phyloP scores from a whole-genome alignment of 2,113 vertebrate species.

The Protobothrops flavoviridis region DNA sequence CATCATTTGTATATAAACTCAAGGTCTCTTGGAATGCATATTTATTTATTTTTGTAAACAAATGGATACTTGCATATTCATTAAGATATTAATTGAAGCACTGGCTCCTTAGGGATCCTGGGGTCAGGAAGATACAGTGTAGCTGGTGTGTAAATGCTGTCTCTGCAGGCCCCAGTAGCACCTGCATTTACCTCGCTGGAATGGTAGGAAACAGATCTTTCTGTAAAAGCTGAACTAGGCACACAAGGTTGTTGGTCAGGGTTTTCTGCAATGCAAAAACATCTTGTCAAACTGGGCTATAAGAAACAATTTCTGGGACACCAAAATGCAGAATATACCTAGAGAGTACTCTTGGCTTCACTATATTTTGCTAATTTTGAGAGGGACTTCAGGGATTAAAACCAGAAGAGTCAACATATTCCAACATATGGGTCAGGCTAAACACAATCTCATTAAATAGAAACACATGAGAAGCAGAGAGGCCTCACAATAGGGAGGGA shows the following conservation, averaged over 20 bases:
- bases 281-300: background rate
- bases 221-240: background rate
- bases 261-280: background rate
- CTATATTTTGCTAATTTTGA: background rate
- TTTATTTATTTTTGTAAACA: background rate
- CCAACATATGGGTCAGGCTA: background rate
- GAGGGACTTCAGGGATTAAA: background rate
- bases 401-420: background rate
- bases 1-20: background rate
- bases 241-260: background rate
- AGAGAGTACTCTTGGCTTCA: background rate
- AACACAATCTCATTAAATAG: background rate
- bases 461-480: background rate
- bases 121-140: background rate
- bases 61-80: background rate
- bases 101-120: background rate
- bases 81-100: background rate
- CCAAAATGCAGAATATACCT: background rate
- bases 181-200: background rate
- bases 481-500: background rate
- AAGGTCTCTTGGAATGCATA: background rate
- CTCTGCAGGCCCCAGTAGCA: background rate
- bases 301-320: background rate
- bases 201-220: background rate
- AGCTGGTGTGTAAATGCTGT: background rate